Conservation (phyloP, 2,888 invertebrate species). For the Yponomeuta evonymella region DNA sequence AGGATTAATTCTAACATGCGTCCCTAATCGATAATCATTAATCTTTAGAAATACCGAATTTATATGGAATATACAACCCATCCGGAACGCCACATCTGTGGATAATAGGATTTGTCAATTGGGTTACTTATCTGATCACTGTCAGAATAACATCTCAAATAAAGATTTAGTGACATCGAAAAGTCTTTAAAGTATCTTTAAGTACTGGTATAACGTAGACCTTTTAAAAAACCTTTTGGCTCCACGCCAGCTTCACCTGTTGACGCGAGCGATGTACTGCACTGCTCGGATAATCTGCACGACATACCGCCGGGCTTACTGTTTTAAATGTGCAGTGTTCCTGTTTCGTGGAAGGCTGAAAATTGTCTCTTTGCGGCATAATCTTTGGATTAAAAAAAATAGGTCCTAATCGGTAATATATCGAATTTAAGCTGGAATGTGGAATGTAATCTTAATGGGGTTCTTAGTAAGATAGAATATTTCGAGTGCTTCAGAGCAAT, state of each 20-base stretch:
- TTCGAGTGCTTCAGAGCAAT: too few relatives aligned
- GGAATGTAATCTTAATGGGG: too few relatives aligned
- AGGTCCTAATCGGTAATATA: not conserved
- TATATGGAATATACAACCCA: too few relatives aligned
- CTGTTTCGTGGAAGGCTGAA: not conserved
- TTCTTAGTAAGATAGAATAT: too few relatives aligned
- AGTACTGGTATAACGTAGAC: conserved; percentile 6
- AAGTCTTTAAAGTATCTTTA: not conserved
- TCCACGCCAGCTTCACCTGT: conserved; percentile 55
- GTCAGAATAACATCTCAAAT: too few relatives aligned
- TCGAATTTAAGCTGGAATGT: too few relatives aligned
- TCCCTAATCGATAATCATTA: too few relatives aligned
- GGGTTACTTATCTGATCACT: too few relatives aligned
- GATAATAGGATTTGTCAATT: too few relatives aligned
- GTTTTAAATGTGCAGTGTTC: not conserved
- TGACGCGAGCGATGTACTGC: conserved; percentile 26
- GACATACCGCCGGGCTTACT: not conserved
- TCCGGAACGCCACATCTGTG: too few relatives aligned
- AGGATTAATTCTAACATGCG: too few relatives aligned
- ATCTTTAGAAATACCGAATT: too few relatives aligned
- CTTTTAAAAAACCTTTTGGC: conserved; percentile 29
- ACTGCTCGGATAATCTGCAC: not conserved
- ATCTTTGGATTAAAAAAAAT: not conserved
- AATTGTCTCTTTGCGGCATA: not conserved
- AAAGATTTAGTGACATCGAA: not conserved